These are phyloP conservation scores for Noctua fimbriata DNA, from an alignment of 2,888 invertebrate genomes.

Conservation along the genomic window DNA sequence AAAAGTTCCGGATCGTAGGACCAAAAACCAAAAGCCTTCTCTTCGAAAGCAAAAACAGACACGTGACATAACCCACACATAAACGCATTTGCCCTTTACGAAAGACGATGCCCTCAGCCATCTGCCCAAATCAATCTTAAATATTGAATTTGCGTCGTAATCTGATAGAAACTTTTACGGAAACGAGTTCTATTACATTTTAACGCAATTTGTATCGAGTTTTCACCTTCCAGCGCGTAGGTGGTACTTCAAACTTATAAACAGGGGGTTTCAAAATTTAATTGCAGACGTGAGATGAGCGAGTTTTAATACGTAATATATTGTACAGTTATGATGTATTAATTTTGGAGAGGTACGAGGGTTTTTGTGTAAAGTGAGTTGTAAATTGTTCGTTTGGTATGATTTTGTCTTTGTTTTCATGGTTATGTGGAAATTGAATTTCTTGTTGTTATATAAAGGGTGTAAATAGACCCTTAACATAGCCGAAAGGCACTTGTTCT, in stretches of 20 bases:
- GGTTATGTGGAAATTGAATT: not conserved
- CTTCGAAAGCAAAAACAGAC: not conserved
- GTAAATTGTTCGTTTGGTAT: constrained; percentile 44
- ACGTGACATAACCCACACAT: constrained; percentile 22
- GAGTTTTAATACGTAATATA: constrained; percentile 68
- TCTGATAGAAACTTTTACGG: constrained; percentile 88
- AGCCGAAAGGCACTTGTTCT: no score
- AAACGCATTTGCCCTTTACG: constrained; percentile 75
- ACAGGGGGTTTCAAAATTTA: constrained; percentile 81
- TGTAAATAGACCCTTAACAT: no score
- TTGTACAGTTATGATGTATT: constrained; percentile 60
- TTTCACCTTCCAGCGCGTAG: constrained; percentile 83
- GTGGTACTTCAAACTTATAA: constrained; percentile 80
- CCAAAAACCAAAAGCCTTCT: not conserved
- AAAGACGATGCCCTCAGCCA: constrained; percentile 81
- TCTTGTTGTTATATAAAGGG: constrained; percentile 4
- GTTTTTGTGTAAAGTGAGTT: constrained; percentile 27
- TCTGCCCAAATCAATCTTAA: constrained; percentile 90
- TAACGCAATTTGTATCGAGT: constrained; percentile 89
- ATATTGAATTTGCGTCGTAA: constrained; percentile 90
- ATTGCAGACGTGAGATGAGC: constrained; percentile 80
- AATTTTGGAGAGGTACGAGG: constrained; percentile 16
- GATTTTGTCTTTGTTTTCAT: constrained; percentile 23
- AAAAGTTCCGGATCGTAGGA: not conserved
- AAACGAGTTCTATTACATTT: constrained; percentile 90